phyloP scores from a whole-genome alignment of 2,797 vertebrate genomes.

The Manis javanica region DNA sequence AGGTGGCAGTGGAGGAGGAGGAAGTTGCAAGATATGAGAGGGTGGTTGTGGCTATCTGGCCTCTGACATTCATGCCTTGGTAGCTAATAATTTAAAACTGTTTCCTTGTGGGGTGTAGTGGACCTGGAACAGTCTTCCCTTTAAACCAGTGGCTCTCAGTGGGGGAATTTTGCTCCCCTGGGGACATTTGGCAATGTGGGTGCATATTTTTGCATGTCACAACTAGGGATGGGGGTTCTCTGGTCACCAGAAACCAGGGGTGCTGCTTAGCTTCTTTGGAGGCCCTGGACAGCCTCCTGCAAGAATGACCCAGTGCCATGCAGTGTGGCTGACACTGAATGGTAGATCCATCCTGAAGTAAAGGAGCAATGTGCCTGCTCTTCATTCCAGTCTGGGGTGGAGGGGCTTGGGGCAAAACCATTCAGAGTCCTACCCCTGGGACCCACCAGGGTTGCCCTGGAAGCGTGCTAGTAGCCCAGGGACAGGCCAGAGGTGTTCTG shows the following conservation, averaged over 20 bases:
- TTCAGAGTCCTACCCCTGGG: background rate
- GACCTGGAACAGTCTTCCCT: background rate
- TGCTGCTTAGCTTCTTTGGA: rapidly evolving
- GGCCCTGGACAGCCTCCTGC: background rate
- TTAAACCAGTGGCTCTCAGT: background rate
- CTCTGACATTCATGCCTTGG: background rate
- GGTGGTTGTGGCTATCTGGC: background rate
- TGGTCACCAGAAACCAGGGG: background rate
- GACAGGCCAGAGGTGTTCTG: background rate
- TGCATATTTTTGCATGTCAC: background rate
- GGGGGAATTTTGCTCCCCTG: background rate
- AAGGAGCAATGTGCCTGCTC: background rate
- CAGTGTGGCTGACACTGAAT: no score
- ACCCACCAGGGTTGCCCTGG: rapidly evolving
- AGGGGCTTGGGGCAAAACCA: rapidly evolving
- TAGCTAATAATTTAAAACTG: background rate
- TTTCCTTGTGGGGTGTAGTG: background rate
- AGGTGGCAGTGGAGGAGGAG: background rate
- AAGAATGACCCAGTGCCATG: background rate
- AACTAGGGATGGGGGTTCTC: background rate
- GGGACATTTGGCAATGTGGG: background rate
- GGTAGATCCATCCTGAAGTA: background rate
- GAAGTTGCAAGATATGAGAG: background rate
- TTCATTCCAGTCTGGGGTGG: background rate
- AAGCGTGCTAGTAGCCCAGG: background rate